These are phyloP conservation scores for Ophiothrix spiculata DNA, from an alignment of 35 echinoderm and acorn worm species.

Conservation along the genomic window DNA sequence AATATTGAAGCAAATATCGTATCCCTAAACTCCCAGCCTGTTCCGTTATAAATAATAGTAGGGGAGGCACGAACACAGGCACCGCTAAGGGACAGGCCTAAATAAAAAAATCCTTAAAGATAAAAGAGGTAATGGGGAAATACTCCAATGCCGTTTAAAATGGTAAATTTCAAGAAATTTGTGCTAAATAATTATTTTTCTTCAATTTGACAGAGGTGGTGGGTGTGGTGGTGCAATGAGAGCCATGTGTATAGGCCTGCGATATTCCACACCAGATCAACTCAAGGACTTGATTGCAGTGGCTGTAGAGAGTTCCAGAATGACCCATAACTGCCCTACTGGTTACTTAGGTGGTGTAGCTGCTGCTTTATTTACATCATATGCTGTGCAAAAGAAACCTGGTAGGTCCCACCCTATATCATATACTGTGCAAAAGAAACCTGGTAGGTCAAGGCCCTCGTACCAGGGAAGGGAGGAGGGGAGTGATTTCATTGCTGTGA, in stretches of 20 bases:
- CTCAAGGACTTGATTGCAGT: conserved; percentile 58
- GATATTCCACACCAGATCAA: conserved; percentile 52
- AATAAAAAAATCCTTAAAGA: not conserved
- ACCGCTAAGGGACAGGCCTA: not conserved
- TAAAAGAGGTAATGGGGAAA: not conserved
- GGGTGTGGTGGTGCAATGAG: conserved; percentile 95
- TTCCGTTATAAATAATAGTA: not conserved
- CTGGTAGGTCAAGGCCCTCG: too few species aligned
- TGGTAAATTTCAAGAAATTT: too few species aligned
- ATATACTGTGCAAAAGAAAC: conserved; percentile 71
- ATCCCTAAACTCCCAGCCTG: too few species aligned
- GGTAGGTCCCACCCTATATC: conserved; percentile 73
- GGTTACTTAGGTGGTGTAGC: conserved; percentile 82
- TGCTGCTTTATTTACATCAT: conserved; percentile 78
- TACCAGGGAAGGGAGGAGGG: too few species aligned
- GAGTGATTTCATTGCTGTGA: conserved; percentile 71
- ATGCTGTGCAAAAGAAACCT: conserved; percentile 71
- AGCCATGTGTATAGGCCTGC: conserved; percentile 91
- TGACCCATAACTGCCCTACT: conserved; percentile 90
- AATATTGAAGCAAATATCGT: too few species aligned
- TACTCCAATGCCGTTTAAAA: not conserved
- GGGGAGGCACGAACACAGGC: not conserved
- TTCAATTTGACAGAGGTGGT: conserved; percentile 82
- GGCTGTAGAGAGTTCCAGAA: conserved; percentile 70
- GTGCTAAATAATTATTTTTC: too few species aligned